Base-by-base conservation (phyloP, 1,140 invertebrate species). In the Pseudomyrmex gracilis region DNA sequence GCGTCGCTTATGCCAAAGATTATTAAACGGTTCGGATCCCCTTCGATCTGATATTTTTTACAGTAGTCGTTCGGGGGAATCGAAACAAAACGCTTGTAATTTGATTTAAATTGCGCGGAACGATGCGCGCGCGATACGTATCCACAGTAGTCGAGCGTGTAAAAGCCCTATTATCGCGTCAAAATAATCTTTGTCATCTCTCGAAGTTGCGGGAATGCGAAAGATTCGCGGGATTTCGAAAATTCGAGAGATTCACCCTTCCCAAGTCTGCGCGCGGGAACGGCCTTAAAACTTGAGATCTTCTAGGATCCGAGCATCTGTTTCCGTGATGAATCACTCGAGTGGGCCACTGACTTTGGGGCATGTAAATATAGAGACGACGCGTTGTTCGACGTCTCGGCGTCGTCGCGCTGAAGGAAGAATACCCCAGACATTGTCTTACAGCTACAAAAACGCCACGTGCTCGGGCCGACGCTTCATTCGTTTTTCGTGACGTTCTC, bases 301-400 rank as follows among this genome's bases (percentile, higher is more conserved):
- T 45, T 45, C 66, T 80, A 71, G 76, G 53, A 80, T 71, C 51
- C 43, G 63, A 80, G 76, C 76, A 71, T 80, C 76, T 80, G 76
- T 58, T 70, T 80, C 53, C 76, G 77, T 73, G 84, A 77, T 86
- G 87, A 88, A 89, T 88, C 87, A 89, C 84, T 88, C 60, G 73
- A 66, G 57, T 87, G 87, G 78, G 84, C 87, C 87, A 84, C 70
- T 88, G 73, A 89, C 87, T 88, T 76, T 88, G 68, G 43, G 60
- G 87, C 80, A 76, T 73, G 84, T 88, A 89, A 88, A 89, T 89
- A 88, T 88, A 89, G 87, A 89, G 87, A 64, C 83, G 78, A 47
- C 55, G 73, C 77, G 66, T 49, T 82, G 82, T 58, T 85, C 85
- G 70, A 67, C 83, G 83, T 87, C 87, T 80, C 49, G 71, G 58